Conservation (phyloP, 92 coral and sea anemone genomes). For the Paragorgia papillata region DNA sequence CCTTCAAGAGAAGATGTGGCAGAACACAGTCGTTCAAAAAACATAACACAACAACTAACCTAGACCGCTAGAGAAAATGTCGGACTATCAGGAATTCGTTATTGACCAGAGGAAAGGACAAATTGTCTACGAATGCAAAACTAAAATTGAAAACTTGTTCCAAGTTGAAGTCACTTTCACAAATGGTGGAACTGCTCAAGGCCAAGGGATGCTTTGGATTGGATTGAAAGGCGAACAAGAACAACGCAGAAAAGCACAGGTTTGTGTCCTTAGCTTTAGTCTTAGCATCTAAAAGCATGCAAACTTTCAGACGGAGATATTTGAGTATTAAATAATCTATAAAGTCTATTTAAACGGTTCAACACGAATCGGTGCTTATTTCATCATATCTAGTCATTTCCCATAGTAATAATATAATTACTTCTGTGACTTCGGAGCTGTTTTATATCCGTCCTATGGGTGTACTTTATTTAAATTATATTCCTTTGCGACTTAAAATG, state of each 20-base stretch:
- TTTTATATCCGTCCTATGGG: too few species aligned
- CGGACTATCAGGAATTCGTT: constrained; percentile 71
- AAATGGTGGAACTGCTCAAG: constrained; percentile 24
- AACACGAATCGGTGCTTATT: too few species aligned
- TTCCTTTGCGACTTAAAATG: too few species aligned
- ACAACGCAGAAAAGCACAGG: constrained; percentile 49
- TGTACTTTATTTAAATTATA: too few species aligned
- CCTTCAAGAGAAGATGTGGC: background rate
- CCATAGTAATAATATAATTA: too few species aligned
- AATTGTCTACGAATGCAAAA: constrained; percentile 57
- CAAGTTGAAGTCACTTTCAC: constrained; percentile 69
- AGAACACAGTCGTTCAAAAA: background rate
- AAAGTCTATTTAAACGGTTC: too few species aligned
- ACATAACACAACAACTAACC: background rate
- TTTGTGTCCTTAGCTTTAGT: background rate
- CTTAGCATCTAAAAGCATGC: background rate
- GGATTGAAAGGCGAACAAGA: constrained; percentile 36
- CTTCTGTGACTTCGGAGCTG: too few species aligned
- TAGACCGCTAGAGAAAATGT: too few species aligned
- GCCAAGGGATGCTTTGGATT: constrained; percentile 50
- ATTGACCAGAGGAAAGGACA: constrained; percentile 67
- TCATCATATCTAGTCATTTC: too few species aligned
- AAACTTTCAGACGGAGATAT: background rate
- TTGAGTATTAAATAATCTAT: too few species aligned
- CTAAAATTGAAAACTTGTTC: constrained; percentile 69